These are phyloP conservation scores for Heliothis subflexa DNA, from an alignment of 1,140 invertebrate genomes.

Conservation along the genomic window DNA sequence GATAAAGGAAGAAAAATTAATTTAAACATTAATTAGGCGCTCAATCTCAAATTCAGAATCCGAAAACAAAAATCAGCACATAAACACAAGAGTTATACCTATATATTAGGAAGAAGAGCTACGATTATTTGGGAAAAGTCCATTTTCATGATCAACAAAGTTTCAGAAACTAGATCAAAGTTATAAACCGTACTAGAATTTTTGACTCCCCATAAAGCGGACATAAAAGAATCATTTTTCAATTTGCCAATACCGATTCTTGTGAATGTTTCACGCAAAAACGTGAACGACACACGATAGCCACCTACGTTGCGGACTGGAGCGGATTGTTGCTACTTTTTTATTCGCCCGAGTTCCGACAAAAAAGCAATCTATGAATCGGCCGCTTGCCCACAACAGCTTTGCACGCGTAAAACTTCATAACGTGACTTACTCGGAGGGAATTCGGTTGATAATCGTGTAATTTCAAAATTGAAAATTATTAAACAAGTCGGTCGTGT, in stretches of 20 bases:
- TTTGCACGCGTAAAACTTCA: slow-evolving; percentile 54
- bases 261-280: slow-evolving; percentile 65
- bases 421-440: slow-evolving; percentile 51
- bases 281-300: slow-evolving; percentile 69
- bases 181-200: slow-evolving; percentile 27
- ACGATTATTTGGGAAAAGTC: not conserved
- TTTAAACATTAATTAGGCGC: not conserved
- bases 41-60: not conserved
- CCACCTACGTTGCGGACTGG: slow-evolving; percentile 68
- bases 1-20: not conserved
- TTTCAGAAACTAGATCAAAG: slow-evolving; percentile 23
- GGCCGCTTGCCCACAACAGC: slow-evolving; percentile 63
- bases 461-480: slow-evolving; percentile 49
- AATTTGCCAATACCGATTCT: slow-evolving; percentile 60
- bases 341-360: slow-evolving; percentile 70
- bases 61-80: not conserved
- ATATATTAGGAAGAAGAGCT: too few relatives aligned
- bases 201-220: slow-evolving; percentile 25
- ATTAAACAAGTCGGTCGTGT: slow-evolving; percentile 63
- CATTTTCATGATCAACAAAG: slow-evolving; percentile 15
- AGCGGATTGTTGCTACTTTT: slow-evolving; percentile 68
- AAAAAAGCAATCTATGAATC: slow-evolving; percentile 83
- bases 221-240: slow-evolving; percentile 43
- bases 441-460: slow-evolving; percentile 62
- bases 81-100: not conserved